Evolutionary conservation across 2,797 vertebrate species (phyloP).

Genomic region (Silurus aristotelis): DNA sequence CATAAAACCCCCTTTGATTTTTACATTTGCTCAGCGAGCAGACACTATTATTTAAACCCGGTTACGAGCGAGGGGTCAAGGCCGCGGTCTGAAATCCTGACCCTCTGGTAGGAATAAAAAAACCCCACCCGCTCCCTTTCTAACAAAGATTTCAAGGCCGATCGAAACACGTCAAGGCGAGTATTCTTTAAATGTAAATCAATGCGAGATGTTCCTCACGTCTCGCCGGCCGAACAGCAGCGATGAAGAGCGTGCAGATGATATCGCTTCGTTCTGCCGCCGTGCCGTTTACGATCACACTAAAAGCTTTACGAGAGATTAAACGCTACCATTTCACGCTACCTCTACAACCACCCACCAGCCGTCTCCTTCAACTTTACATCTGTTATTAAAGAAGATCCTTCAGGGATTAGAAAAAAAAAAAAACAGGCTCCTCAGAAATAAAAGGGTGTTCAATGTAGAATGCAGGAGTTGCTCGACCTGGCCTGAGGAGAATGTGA

Average conservation of each 20-base stretch:
- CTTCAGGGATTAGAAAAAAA: background rate
- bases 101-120: background rate
- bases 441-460: background rate
- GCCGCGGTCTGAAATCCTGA: background rate
- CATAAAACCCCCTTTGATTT: background rate
- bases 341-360: conserved; percentile 1
- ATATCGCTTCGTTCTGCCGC: background rate
- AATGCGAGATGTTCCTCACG: background rate
- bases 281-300: conserved; percentile 17
- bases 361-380: conserved; percentile 33
- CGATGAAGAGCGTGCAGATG: background rate
- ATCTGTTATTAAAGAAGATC: conserved; percentile 28
- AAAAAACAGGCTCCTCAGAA: background rate
- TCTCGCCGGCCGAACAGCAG: background rate
- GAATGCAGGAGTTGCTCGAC: background rate
- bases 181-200: background rate
- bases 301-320: conserved; percentile 43
- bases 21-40: background rate
- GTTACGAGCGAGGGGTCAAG: background rate
- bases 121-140: background rate
- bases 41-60: background rate
- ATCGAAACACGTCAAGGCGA: background rate
- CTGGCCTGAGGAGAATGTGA: background rate
- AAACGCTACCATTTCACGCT: conserved; percentile 17
- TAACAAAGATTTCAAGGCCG: background rate